Evolutionary conservation across 2,888 invertebrate species (phyloP).

Genomic region (Cacoxenus indagator): DNA sequence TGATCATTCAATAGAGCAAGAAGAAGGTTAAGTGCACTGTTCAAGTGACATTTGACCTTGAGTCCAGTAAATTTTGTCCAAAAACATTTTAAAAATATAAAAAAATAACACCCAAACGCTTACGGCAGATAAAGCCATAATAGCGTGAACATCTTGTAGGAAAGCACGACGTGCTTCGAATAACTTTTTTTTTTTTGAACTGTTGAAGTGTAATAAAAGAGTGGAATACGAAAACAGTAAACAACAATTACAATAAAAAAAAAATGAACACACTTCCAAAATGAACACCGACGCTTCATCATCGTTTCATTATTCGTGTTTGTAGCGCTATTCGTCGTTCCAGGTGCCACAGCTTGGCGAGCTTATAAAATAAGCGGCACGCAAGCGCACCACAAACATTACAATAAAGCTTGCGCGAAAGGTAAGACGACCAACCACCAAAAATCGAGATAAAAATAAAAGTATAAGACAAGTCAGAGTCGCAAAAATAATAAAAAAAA

Average conservation of each 20-base stretch:
- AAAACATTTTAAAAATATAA: background rate
- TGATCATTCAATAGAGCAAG: background rate
- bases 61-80: slow-evolving; percentile 41
- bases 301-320: slow-evolving; percentile 35
- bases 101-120: background rate
- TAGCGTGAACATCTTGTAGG: background rate
- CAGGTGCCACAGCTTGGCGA: slow-evolving; percentile 44
- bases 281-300: slow-evolving; percentile 3
- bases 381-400: slow-evolving; percentile 59
- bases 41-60: slow-evolving; percentile 49
- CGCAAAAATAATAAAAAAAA: slow-evolving; percentile 15
- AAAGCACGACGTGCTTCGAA: slow-evolving; percentile 12
- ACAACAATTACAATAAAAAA: background rate
- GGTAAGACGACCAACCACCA: slow-evolving; percentile 48
- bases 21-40: slow-evolving; percentile 49
- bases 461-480: background rate
- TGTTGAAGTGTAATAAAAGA: background rate
- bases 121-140: slow-evolving; percentile 6
- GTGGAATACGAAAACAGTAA: background rate
- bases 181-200: background rate
- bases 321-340: no score
- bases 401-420: slow-evolving; percentile 54
- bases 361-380: slow-evolving; percentile 59
- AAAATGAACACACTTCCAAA: slow-evolving; percentile 2
- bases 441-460: slow-evolving; percentile 19